Evolutionary conservation across 2,113 vertebrate genomes (phyloP).

Genomic region (Boleophthalmus pectinirostris): DNA sequence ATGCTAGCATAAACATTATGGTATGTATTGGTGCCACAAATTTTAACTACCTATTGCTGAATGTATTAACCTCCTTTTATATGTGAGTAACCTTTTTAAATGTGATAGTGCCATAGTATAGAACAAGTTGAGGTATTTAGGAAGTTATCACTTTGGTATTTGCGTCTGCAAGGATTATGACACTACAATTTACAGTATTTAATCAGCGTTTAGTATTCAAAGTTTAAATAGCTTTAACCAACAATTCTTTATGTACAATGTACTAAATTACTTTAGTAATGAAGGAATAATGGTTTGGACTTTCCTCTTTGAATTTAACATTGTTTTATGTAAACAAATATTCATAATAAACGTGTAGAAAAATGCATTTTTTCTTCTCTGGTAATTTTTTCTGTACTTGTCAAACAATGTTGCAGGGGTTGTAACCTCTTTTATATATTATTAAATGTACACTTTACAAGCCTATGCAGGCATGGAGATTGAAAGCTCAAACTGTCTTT

Average conservation of each 20-base stretch:
- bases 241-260: neutral
- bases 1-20: neutral
- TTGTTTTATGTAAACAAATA: constrained; percentile 48
- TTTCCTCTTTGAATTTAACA: constrained; percentile 28
- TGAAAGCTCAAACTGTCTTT: neutral
- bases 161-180: neutral
- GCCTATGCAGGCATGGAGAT: neutral
- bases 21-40: neutral
- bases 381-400: constrained; percentile 23
- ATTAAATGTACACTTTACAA: neutral
- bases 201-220: neutral
- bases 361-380: constrained; percentile 43
- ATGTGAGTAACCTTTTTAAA: constrained; percentile 28
- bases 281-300: constrained; percentile 5
- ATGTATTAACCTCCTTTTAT: constrained; percentile 30
- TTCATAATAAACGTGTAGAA: constrained; percentile 63
- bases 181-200: neutral
- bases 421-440: neutral
- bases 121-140: neutral
- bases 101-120: constrained; percentile 12
- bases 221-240: neutral
- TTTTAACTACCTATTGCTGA: constrained; percentile 15
- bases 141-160: neutral
- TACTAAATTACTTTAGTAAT: neutral
- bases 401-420: neutral